These are phyloP conservation scores for Oscheius sp. DNA, from an alignment of 2,888 invertebrate genomes.

Conservation along the genomic window DNA sequence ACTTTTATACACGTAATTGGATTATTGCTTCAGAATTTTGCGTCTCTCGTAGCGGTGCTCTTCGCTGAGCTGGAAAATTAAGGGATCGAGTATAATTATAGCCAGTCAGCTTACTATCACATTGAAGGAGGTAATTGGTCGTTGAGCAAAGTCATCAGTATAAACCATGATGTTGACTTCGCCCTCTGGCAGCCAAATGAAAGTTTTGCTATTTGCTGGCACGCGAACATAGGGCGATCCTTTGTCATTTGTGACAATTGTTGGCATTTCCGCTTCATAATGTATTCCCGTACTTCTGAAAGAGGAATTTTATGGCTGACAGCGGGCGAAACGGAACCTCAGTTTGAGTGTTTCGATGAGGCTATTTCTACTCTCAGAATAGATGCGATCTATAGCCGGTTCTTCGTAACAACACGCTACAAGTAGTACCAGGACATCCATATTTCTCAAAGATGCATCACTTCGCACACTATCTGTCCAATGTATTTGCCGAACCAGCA, in stretches of 20 bases:
- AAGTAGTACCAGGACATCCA: slow-evolving; percentile 26
- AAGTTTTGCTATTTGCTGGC: slow-evolving; percentile 23
- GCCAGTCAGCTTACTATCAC: neutral
- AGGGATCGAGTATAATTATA: neutral
- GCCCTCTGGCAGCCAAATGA: slow-evolving; percentile 29
- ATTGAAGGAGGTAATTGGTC: slow-evolving; percentile 13
- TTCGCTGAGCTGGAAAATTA: slow-evolving; percentile 14
- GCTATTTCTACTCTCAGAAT: slow-evolving; percentile 25
- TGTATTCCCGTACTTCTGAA: slow-evolving; percentile 29
- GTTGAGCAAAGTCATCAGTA: neutral
- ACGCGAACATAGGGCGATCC: slow-evolving; percentile 24
- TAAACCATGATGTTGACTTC: slow-evolving; percentile 12
- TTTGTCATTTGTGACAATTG: slow-evolving; percentile 20
- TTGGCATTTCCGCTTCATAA: slow-evolving; percentile 19
- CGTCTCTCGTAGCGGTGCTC: slow-evolving; percentile 16
- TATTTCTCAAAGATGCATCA: slow-evolving; percentile 19
- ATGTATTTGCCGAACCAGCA: slow-evolving; percentile 25
- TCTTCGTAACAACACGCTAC: slow-evolving; percentile 33
- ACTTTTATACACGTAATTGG: neutral
- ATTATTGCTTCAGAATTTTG: slow-evolving; percentile 15
- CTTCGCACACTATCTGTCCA: slow-evolving; percentile 7
- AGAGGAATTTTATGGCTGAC: neutral
- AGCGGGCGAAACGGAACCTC: neutral
- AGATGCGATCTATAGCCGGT: slow-evolving; percentile 5
- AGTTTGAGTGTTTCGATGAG: slow-evolving; percentile 31